phyloP scores from a whole-genome alignment of 2,113 vertebrate genomes.

The Zapus hudsonius region DNA sequence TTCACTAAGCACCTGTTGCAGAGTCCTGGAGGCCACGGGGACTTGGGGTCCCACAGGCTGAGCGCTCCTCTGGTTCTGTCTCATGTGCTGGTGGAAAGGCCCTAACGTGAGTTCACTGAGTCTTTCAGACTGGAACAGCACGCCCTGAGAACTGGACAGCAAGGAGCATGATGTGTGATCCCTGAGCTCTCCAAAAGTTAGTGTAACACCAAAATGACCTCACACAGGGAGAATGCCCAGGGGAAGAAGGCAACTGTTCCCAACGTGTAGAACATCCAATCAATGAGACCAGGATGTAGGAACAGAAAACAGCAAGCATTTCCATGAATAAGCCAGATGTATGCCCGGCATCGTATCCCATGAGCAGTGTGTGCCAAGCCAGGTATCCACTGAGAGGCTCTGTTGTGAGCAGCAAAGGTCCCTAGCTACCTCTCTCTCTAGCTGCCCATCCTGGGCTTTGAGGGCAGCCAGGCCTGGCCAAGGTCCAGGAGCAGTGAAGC shows the following conservation, averaged over 20 bases:
- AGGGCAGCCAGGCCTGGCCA: constrained; percentile 76
- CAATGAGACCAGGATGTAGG: not conserved
- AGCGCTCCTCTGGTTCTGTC: not conserved
- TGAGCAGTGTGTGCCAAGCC: fast-evolving
- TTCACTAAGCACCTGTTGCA: not conserved
- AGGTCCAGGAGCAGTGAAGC: constrained; percentile 60
- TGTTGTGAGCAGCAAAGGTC: not conserved
- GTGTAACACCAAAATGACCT: not conserved
- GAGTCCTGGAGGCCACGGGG: not conserved
- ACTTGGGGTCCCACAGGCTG: not conserved
- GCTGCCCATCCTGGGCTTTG: constrained; percentile 35
- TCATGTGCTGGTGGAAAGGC: fast-evolving
- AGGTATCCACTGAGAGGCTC: not conserved
- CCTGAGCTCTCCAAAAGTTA: not conserved
- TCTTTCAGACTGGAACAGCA: fast-evolving
- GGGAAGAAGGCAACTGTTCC: not conserved
- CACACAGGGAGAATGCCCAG: not conserved
- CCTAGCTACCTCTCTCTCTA: not conserved
- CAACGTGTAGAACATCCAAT: fast-evolving
- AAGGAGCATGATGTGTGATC: too few relatives aligned
- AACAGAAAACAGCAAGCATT: not conserved
- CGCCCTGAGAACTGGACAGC: not conserved
- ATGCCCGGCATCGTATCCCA: too few relatives aligned
- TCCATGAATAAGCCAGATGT: not conserved
- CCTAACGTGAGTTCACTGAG: fast-evolving